Evolutionary conservation across 2,888 invertebrate genomes (phyloP).

Genomic region (Gandaritis pyraliata): DNA sequence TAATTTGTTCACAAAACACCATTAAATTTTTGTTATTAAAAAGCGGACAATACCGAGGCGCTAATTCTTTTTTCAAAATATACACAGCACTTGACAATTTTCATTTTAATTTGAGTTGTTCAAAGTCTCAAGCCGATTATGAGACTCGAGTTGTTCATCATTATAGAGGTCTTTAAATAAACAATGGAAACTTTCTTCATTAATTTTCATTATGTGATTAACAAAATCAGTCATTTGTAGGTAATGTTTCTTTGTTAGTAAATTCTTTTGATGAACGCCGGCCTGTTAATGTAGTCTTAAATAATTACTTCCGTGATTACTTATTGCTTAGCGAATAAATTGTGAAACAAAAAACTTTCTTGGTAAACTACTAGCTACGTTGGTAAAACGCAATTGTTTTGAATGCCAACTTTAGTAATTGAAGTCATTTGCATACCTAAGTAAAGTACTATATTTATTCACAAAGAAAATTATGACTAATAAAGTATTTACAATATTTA

Average conservation of each 20-base stretch:
- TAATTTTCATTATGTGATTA: conserved; percentile 38
- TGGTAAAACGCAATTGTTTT: neutral
- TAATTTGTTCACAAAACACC: too few relatives aligned
- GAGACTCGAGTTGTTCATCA: conserved; percentile 8
- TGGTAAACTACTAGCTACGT: neutral
- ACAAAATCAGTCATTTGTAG: conserved; percentile 29
- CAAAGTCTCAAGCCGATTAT: too few relatives aligned
- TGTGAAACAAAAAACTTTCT: conserved; percentile 18
- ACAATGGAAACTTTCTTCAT: conserved; percentile 41
- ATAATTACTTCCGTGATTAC: conserved; percentile 52
- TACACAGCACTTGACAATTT: neutral
- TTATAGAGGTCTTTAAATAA: conserved; percentile 25
- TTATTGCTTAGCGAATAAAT: conserved; percentile 37
- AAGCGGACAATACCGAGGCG: too few relatives aligned
- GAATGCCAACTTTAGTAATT: neutral
- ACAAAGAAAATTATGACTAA: too few relatives aligned
- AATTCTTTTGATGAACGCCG: conserved; percentile 30
- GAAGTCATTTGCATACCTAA: too few relatives aligned
- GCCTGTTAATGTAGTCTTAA: conserved; percentile 55
- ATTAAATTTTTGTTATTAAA: too few relatives aligned
- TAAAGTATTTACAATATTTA: too few relatives aligned
- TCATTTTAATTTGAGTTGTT: neutral
- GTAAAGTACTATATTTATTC: too few relatives aligned
- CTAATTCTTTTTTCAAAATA: too few relatives aligned
- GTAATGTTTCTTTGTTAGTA: conserved; percentile 42